phyloP scores from a whole-genome alignment of 1,140 invertebrate species.

The Aporrectodea caliginosa region DNA sequence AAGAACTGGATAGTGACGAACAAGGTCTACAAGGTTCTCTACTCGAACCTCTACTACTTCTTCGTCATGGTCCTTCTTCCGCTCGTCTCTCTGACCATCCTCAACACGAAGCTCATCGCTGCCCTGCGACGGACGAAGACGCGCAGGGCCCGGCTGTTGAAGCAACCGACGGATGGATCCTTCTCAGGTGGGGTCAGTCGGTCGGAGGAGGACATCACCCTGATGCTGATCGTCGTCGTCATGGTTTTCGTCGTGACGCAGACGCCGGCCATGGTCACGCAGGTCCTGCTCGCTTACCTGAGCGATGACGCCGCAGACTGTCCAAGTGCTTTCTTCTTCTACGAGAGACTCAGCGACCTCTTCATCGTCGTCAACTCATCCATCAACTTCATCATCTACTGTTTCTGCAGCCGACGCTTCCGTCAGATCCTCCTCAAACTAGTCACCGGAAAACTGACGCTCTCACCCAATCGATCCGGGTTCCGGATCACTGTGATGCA shows the following conservation, averaged over 20 bases:
- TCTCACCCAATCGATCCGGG: neutral
- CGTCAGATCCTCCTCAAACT: conserved; percentile 31
- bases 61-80: conserved; percentile 28
- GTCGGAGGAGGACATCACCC: conserved; percentile 35
- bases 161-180: neutral
- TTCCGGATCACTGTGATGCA: neutral
- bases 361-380: conserved; percentile 31
- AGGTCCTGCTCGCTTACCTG: conserved; percentile 14
- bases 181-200: conserved; percentile 6
- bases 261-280: conserved; percentile 27
- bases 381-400: conserved; percentile 34
- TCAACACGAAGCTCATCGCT: conserved; percentile 24
- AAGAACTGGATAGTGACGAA: neutral
- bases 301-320: neutral
- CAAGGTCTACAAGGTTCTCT: conserved; percentile 5
- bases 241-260: conserved; percentile 34
- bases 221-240: conserved; percentile 33
- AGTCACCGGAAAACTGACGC: neutral
- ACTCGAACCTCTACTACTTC: conserved; percentile 29
- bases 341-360: conserved; percentile 32
- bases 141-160: conserved; percentile 24
- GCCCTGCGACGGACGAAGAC: conserved; percentile 24
- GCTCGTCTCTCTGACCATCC: conserved; percentile 21
- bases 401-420: conserved; percentile 31
- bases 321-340: conserved; percentile 29